phyloP scores from a whole-genome alignment of 2,113 vertebrate genomes.

The Odobenus rosmarus region DNA sequence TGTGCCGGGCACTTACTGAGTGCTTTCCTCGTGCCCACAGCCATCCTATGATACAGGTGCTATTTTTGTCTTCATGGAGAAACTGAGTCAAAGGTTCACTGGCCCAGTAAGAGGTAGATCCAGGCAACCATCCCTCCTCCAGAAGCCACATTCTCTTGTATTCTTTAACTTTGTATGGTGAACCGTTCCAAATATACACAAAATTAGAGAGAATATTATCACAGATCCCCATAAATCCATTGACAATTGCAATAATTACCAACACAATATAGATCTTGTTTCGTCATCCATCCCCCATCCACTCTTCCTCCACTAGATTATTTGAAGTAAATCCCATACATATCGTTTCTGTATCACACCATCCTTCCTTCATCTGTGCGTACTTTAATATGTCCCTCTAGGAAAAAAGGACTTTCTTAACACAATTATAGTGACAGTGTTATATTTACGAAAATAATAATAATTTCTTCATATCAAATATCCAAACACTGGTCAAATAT shows the following conservation, averaged over 20 bases:
- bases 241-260: background rate
- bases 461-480: slow-evolving; percentile 6
- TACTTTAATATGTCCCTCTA: background rate
- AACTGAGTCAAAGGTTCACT: background rate
- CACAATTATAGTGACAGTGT: background rate
- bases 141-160: background rate
- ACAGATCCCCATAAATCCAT: background rate
- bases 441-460: background rate
- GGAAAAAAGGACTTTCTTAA: background rate
- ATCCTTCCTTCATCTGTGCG: background rate
- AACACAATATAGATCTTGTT: background rate
- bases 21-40: background rate
- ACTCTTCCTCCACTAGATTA: background rate
- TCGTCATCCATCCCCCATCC: background rate
- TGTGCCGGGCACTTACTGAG: background rate
- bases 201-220: background rate
- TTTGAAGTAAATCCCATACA: background rate
- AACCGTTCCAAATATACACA: background rate
- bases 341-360: background rate
- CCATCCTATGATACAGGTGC: background rate
- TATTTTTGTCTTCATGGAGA: background rate
- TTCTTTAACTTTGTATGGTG: background rate
- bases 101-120: background rate
- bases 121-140: background rate
- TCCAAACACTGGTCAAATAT: background rate